Evolutionary conservation across 2,888 invertebrate species (phyloP), one percentile per base, ranked within the genome.

Genomic region (Mechanitis mazaeus): DNA sequence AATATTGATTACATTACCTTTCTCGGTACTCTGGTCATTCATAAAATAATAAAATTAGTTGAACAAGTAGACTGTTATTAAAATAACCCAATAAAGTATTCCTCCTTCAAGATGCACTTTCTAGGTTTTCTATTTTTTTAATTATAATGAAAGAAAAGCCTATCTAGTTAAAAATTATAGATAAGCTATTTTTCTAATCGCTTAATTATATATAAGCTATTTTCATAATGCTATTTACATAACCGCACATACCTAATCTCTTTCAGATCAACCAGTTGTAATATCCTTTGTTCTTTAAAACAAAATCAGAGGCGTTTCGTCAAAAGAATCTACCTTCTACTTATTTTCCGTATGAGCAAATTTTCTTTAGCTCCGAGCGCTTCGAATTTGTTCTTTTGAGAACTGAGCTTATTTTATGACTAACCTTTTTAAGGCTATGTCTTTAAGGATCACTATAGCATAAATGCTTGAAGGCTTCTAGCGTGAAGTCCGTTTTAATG

Each of bases 301-400:
- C 67, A 66, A 72, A 72, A 69, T 68, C 66, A 61, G 67, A 66
- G 63, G 64, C 63, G 65, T 63, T 59, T 65, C 68, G 60, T 72
- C 72, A 68, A 71, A 75, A 72, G 72, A 68, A 71, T 65, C 62
- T 61, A 55, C 65, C 65, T 66, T 68, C 61, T 69, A 64, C 69
- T 69, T 72, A 71, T 73, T 74, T 75, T 72, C 72, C 75, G 69
- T 65, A 60, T 63, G 71, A 71, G 66, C 67, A 69, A 69, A 65
- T 68, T 67, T 67, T 63, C 67, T 69, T 68, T 61, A 63, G 60
- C 60, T 61, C 50, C 55, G 57, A 59, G 59, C 58, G 67, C 67
- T 69, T 67, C 68, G 64, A 69, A 67, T 64, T 62, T 65, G 62
- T 63, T 63, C 62, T 59, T 55, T 64, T 61, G 60, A 33, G 56